A percentile compares a stretch with the other conserved stretches of the same genome.
Conservation (phyloP, 2,113 vertebrate species). For the Rhea pennata region DNA sequence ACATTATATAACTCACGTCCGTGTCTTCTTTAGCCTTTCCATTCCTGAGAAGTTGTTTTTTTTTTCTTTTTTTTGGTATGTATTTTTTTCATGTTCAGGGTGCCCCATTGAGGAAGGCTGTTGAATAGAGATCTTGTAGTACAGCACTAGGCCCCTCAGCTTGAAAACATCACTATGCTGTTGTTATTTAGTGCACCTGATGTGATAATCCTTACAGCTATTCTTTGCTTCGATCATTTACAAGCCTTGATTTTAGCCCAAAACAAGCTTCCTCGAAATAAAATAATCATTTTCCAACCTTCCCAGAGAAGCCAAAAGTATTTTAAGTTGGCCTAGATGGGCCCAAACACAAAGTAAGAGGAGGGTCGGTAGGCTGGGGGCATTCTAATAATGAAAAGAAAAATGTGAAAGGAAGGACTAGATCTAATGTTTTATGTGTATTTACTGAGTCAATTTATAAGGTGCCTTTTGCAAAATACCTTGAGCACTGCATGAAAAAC, state of each 20-base stretch:
- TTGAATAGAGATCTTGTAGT: not conserved
- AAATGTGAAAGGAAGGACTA: constrained; percentile 71
- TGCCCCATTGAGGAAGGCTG: not conserved
- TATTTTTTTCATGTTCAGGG: not conserved
- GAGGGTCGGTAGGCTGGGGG: not conserved
- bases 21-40: not conserved
- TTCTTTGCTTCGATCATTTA: constrained; percentile 25
- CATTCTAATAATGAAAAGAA: constrained; percentile 55
- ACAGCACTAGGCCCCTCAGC: not conserved
- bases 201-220: not conserved
- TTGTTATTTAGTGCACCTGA: constrained; percentile 8
- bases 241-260: constrained; percentile 53
- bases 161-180: not conserved
- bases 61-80: not conserved
- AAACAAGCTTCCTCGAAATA: constrained; percentile 65
- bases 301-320: constrained; percentile 65
- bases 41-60: not conserved
- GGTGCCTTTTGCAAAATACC: constrained; percentile 69
- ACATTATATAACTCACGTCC: not conserved
- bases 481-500: constrained; percentile 41
- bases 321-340: constrained; percentile 42
- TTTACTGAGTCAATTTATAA: constrained; percentile 68
- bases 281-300: constrained; percentile 56
- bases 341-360: constrained; percentile 2
- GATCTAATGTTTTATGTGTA: constrained; percentile 58